These are phyloP conservation scores for Tenthredo notha DNA, from an alignment of 2,888 invertebrate genomes.

Conservation along the genomic window DNA sequence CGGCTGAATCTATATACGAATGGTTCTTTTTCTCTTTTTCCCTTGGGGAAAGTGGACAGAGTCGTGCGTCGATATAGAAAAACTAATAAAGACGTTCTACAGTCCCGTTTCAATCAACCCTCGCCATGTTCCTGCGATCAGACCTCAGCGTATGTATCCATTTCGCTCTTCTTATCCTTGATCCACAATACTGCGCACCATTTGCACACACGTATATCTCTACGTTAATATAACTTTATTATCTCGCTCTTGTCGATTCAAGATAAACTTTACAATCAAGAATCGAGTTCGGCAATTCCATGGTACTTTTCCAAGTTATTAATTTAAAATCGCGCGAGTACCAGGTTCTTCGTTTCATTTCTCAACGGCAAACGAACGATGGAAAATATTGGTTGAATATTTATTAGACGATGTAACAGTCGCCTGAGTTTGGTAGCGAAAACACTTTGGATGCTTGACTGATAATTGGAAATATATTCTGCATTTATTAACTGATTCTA, in stretches of 20 bases:
- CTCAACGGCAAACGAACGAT: not conserved
- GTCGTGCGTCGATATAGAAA: slow-evolving; percentile 6
- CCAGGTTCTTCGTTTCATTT: not conserved
- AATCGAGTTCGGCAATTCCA: not conserved
- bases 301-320: not conserved
- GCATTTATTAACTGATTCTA: not conserved
- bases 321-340: not conserved
- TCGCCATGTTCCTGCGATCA: not conserved
- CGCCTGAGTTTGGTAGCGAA: not conserved
- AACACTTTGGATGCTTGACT: not conserved
- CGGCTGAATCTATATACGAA: not conserved
- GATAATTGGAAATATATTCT: not conserved
- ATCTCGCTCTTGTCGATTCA: not conserved
- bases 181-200: not conserved
- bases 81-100: slow-evolving; percentile 47
- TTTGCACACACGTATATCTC: slow-evolving; percentile 7
- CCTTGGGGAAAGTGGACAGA: not conserved
- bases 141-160: slow-evolving; percentile 2
- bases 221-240: not conserved
- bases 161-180: slow-evolving; percentile 19
- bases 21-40: not conserved
- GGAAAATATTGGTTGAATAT: not conserved
- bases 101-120: slow-evolving; percentile 39
- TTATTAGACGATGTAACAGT: not conserved
- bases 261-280: slow-evolving; percentile 10